These are phyloP conservation scores for Holothuria glaberrima DNA, from an alignment of 35 echinoderm and acorn worm genomes.

Conservation along the genomic window DNA sequence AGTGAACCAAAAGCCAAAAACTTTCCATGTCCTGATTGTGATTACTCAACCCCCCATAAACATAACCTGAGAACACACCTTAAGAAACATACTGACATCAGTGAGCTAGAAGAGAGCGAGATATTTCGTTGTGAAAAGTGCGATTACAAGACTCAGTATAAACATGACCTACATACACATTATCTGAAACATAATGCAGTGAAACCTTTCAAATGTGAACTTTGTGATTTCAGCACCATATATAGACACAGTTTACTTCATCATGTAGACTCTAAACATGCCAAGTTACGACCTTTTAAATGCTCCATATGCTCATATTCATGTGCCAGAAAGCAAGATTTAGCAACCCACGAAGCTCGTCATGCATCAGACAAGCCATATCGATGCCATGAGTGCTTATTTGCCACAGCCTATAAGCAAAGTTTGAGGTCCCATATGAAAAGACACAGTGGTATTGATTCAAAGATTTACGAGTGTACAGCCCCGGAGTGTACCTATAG, in stretches of 20 bases:
- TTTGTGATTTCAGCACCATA: slow-evolving; percentile 91
- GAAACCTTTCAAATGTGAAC: slow-evolving; percentile 80
- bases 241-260: slow-evolving; percentile 93
- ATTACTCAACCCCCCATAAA: slow-evolving; percentile 70
- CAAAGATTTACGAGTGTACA: slow-evolving; percentile 66
- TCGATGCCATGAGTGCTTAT: slow-evolving; percentile 76
- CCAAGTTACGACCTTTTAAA: slow-evolving; percentile 72
- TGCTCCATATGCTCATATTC: slow-evolving; percentile 77
- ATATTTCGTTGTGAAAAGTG: slow-evolving; percentile 81
- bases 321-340: slow-evolving; percentile 79
- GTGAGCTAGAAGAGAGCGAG: slow-evolving; percentile 77
- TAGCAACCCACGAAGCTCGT: slow-evolving; percentile 71
- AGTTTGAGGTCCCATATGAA: slow-evolving; percentile 87
- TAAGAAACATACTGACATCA: slow-evolving; percentile 75
- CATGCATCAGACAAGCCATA: slow-evolving; percentile 65
- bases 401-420: slow-evolving; percentile 69
- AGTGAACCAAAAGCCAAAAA: slow-evolving; percentile 4
- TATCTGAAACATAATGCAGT: slow-evolving; percentile 71
- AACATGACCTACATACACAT: slow-evolving; percentile 83
- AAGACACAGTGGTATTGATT: slow-evolving; percentile 53
- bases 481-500: slow-evolving; percentile 69
- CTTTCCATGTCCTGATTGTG: slow-evolving; percentile 79
- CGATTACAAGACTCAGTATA: slow-evolving; percentile 85
- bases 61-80: slow-evolving; percentile 88
- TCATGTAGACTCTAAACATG: slow-evolving; percentile 84